Conservation (phyloP, 2,797 vertebrate species). For the Microctenopoma lineatum region DNA sequence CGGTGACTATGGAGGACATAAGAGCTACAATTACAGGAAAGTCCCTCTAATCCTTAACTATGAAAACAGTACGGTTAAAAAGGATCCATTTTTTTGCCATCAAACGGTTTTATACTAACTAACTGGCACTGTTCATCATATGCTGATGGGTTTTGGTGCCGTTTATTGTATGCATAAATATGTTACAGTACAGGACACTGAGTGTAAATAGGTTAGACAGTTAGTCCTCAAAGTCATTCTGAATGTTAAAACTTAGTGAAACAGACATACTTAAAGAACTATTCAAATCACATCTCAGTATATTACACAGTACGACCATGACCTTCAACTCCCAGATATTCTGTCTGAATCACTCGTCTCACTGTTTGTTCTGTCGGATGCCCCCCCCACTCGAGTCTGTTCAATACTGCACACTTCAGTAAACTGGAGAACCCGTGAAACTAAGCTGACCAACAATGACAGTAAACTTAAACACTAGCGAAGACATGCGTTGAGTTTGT, state of each 20-base stretch:
- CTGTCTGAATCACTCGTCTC: conserved; percentile 31
- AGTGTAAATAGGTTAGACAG: conserved; percentile 72
- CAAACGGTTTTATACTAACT: conserved; percentile 61
- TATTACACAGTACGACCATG: conserved; percentile 60
- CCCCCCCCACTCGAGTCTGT: conserved; percentile 10
- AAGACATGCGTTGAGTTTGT: conserved; percentile 52
- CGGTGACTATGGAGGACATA: conserved; percentile 47
- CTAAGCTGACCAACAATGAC: conserved; percentile 32
- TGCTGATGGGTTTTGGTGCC: conserved; percentile 68
- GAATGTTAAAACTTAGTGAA: conserved; percentile 55
- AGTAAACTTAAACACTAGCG: conserved; percentile 47
- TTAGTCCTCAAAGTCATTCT: conserved; percentile 64
- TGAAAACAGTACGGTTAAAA: conserved; percentile 61
- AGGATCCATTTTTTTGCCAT: conserved; percentile 50
- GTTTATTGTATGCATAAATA: conserved; percentile 65
- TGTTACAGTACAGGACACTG: conserved; percentile 74
- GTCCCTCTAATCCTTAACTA: conserved; percentile 63
- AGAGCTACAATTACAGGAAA: conserved; percentile 57
- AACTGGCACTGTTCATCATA: conserved; percentile 51
- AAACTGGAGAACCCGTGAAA: conserved; percentile 49
- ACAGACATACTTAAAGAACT: conserved; percentile 49
- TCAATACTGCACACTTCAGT: conserved; percentile 69
- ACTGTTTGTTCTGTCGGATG: conserved; percentile 36
- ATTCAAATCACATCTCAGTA: conserved; percentile 43
- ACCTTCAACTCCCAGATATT: conserved; percentile 56